These are phyloP conservation scores for Mya arenaria DNA, from an alignment of 1,140 invertebrate species.

Conservation along the genomic window DNA sequence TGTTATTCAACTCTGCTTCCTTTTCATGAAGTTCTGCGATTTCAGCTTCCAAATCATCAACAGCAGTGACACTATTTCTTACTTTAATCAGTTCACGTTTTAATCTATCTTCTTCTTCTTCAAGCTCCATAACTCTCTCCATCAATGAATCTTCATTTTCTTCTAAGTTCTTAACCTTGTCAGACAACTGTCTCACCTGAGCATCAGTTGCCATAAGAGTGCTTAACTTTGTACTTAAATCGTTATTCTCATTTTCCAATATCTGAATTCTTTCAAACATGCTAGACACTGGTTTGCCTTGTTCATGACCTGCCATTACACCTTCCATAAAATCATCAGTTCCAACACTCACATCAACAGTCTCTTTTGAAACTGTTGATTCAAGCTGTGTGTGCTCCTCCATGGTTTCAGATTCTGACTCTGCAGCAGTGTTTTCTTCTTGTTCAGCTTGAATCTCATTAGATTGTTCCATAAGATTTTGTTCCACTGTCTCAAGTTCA, in stretches of 20 bases:
- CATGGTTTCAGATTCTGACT: not conserved
- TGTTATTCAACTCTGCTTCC: slow-evolving; percentile 51
- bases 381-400: not conserved
- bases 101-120: slow-evolving; percentile 70
- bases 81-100: slow-evolving; percentile 61
- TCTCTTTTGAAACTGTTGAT: not conserved
- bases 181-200: slow-evolving; percentile 63
- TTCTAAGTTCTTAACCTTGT: slow-evolving; percentile 72
- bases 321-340: slow-evolving; percentile 58
- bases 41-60: slow-evolving; percentile 40
- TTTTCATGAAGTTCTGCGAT: slow-evolving; percentile 48
- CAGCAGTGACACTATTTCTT: slow-evolving; percentile 34
- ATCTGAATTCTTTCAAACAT: slow-evolving; percentile 70
- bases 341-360: slow-evolving; percentile 52
- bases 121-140: slow-evolving; percentile 76
- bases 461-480: not conserved
- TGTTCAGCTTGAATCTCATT: not conserved
- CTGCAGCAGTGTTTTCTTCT: not conserved
- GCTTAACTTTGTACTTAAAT: slow-evolving; percentile 58
- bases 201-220: slow-evolving; percentile 58
- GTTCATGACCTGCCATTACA: slow-evolving; percentile 43
- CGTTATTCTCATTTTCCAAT: slow-evolving; percentile 69
- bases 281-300: slow-evolving; percentile 62
- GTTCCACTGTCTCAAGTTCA: slow-evolving; percentile 65
- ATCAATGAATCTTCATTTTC: slow-evolving; percentile 75